Percentiles rank a stretch among this genome's conserved stretches.
phyloP scores from a whole-genome alignment of 2,888 invertebrate genomes.

The Cactoblastis cactorum region DNA sequence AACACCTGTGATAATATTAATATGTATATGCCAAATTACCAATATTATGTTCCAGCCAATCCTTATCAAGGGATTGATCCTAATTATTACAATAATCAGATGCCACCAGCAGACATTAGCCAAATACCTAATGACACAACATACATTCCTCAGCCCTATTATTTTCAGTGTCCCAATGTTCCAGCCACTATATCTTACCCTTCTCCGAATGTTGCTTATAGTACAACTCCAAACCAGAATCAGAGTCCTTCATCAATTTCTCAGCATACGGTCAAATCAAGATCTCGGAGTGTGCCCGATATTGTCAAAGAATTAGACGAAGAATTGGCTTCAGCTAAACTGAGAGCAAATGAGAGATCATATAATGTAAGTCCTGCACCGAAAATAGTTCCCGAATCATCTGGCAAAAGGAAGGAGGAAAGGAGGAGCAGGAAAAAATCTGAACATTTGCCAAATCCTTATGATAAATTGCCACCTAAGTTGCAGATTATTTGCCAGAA shows the following conservation, averaged over 20 bases:
- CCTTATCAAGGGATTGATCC: slow-evolving; percentile 42
- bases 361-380: slow-evolving; percentile 76
- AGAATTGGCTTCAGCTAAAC: slow-evolving; percentile 75
- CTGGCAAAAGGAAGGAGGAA: slow-evolving; percentile 42
- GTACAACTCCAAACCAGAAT: slow-evolving; percentile 27
- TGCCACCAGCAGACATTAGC: slow-evolving; percentile 39
- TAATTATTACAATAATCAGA: slow-evolving; percentile 43
- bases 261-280: slow-evolving; percentile 54
- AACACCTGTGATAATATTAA: slow-evolving; percentile 47
- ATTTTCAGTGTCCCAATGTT: slow-evolving; percentile 46
- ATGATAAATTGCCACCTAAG: slow-evolving; percentile 63
- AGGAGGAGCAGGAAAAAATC: slow-evolving; percentile 44
- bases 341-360: slow-evolving; percentile 70
- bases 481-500: slow-evolving; percentile 84
- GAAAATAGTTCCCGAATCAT: slow-evolving; percentile 36
- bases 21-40: slow-evolving; percentile 62
- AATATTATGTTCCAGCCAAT: slow-evolving; percentile 58
- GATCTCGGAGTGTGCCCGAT: slow-evolving; percentile 85
- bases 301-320: slow-evolving; percentile 87
- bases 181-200: slow-evolving; percentile 48
- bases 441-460: slow-evolving; percentile 60
- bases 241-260: slow-evolving; percentile 27
- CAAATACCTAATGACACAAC: slow-evolving; percentile 45
- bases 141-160: slow-evolving; percentile 62
- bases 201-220: slow-evolving; percentile 29